These are phyloP conservation scores for Zoanthus sansibaricus DNA, from an alignment of 92 coral and sea anemone genomes.

Conservation along the genomic window DNA sequence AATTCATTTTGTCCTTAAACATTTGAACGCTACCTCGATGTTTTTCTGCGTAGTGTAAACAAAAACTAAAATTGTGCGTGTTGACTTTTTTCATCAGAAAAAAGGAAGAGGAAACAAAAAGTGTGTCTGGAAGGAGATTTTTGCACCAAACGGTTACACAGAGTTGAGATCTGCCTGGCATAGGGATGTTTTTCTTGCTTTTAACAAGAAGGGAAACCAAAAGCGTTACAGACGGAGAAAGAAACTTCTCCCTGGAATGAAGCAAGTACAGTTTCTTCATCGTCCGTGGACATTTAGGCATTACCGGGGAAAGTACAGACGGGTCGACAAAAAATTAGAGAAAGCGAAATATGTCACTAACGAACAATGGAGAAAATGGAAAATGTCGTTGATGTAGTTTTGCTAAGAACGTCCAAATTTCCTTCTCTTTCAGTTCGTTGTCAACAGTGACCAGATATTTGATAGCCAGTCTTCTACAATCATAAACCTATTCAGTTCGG, in stretches of 20 bases:
- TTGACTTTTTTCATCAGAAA: background rate
- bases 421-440: too few species aligned
- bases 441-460: too few species aligned
- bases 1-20: too few species aligned
- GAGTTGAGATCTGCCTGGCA: constrained; percentile 20
- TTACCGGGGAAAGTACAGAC: constrained; percentile 13
- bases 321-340: background rate
- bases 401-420: background rate
- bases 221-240: background rate
- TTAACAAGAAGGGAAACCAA: constrained; percentile 1
- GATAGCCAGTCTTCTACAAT: too few species aligned
- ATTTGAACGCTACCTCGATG: too few species aligned
- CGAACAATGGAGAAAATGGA: constrained; percentile 15
- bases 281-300: constrained; percentile 23
- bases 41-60: too few species aligned
- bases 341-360: constrained; percentile 14
- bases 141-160: constrained; percentile 3
- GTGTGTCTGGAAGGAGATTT: constrained; percentile 7
- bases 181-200: constrained; percentile 6
- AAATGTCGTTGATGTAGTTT: constrained; percentile 21
- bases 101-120: constrained; percentile 5
- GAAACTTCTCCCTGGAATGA: constrained; percentile 11
- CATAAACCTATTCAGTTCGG: too few species aligned
- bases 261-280: constrained; percentile 21
- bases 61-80: background rate